Evolutionary conservation across 2,797 vertebrate genomes (phyloP), one percentile per base, ranked within the genome.

Genomic region (Tauraco hartlaubi): DNA sequence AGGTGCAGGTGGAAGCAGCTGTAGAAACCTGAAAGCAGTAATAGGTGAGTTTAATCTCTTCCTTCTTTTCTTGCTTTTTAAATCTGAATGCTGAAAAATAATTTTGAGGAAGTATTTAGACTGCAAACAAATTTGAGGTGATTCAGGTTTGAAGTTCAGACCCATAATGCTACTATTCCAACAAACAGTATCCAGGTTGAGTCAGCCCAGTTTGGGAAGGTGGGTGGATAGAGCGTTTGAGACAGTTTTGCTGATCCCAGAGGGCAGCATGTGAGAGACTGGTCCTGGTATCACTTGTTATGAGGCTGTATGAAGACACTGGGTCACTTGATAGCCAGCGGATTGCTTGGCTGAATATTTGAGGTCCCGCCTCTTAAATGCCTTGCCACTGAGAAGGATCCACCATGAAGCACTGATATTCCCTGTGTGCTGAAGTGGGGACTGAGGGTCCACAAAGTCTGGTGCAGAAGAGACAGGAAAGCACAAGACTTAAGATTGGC

Each of bases 281-380:
- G 29, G 31, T 85, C 22, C 16, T 15, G 14, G 20, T 74, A 20
- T 69, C 9, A 3, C 31, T 79, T 76, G 19, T 33, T 79, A 61
- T 4, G 44, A 76, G 18, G 43, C 81, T 96, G 94, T 93, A 81
- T 96, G 95, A 95, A 95, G 66, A 95, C 83, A 96, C 90, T 95
- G 96, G 88, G 95, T 94, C 90, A 80, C 39, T 18, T 56, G 64
- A 80, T 54, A 54, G 37, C 37, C 21, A 48, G 26, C 12, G 33
- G 10, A 11, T 55, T 86, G 22, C 64, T 43, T 92, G 63, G 59
- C 44, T 94, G 75, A 69, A 25, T 64, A 23, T 76, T 78, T 79
- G 26, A 88, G n/a, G 41, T 10, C 25, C 33, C 94, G 43, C 31
- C 29, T 86, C 39, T 78, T 54, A 51, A 62, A 80, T 22, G 67